Evolutionary conservation across 2,113 vertebrate genomes (phyloP).

Genomic region (Syrrhaptes paradoxus): DNA sequence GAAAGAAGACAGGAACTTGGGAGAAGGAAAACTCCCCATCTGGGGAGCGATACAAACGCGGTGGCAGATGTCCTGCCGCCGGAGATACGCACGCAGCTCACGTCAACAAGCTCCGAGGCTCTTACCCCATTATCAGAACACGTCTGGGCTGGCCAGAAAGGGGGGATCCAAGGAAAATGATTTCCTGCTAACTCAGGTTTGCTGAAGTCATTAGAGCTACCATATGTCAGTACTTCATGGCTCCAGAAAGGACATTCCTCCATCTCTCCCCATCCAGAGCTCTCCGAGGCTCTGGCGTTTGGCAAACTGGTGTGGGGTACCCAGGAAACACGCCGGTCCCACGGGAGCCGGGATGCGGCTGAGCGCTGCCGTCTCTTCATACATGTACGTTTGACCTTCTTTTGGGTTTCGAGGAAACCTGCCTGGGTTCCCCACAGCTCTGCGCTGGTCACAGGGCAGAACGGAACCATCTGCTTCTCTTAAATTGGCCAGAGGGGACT

Average conservation of each 20-base stretch:
- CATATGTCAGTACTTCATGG: rapidly evolving
- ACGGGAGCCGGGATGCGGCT: rapidly evolving
- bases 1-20: neutral
- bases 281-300: neutral
- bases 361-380: rapidly evolving
- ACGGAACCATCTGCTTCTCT: neutral
- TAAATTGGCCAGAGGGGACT: neutral
- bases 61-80: neutral
- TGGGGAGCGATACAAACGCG: neutral
- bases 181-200: neutral
- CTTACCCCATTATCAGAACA: neutral
- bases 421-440: neutral
- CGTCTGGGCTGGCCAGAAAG: neutral
- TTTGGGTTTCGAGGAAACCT: neutral
- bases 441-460: neutral
- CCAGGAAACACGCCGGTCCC: rapidly evolving
- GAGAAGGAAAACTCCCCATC: neutral
- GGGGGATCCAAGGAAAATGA: neutral
- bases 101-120: neutral
- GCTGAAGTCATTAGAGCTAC: neutral
- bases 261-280: neutral
- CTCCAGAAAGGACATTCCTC: neutral
- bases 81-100: neutral
- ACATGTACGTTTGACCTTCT: rapidly evolving
- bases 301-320: neutral